Evolutionary conservation across 2,888 invertebrate genomes (phyloP), one percentile per base, ranked within the genome.

Genomic region (Habrosyne pyritoides): DNA sequence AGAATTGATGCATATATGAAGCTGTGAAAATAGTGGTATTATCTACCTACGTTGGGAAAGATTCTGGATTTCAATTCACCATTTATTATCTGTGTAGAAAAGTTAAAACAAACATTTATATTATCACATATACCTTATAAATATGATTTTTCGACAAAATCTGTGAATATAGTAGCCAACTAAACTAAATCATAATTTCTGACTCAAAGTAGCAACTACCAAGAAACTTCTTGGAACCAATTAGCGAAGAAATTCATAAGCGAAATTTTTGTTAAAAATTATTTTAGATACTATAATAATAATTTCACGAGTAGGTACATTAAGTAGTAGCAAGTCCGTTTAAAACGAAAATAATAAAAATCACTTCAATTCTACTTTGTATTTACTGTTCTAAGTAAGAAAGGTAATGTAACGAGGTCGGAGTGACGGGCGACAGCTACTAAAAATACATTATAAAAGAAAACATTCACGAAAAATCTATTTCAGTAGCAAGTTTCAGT

Each of bases 401-500:
- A n/a, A n/a, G n/a, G n/a, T n/a, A 33, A 5, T 33, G 42, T 18
- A 36, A 36, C 5, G 36, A 6, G 36, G 36, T 6, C 7, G 36
- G 1, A 42, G 42, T 18, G 14, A 42, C 42, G 8, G 18, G 18
- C 10, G 18, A 42, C 42, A 42, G 42, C 42, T 18, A 42, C 7
- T 42, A 42, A 8, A 8, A 18, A 30, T 2, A 5, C n/a, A 10
- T 50, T 28, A 28, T 50, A 50, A 18, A 50, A 50, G 42, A 50
- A 28, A 18, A 26, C 50, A 28, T 28, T 10, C 30, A 18, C 28
- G 18, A 12, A 30, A 30, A 50, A 14, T 28, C 18, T 50, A 50
- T 50, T 50, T 10, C 30, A 50, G 26, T 54, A 54, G 51, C 52
- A 47, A 59, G 53, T 55, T 71, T 66, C 67, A 67, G 67, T 78